Evolutionary conservation across 1,140 invertebrate species (phyloP).

Genomic region (Drosophila littoralis): DNA sequence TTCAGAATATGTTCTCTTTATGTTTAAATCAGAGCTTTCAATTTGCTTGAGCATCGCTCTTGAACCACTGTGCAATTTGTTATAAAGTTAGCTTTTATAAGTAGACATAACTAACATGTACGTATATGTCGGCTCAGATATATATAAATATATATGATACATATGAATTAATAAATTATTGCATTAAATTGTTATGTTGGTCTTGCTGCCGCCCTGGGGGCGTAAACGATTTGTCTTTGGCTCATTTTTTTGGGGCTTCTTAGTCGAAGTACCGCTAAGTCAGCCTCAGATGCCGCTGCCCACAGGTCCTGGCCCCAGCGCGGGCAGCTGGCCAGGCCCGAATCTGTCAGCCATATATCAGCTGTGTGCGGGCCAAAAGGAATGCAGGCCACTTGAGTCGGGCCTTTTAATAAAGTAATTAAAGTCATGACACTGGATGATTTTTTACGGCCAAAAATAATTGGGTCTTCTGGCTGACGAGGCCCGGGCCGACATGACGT

Average conservation of each 20-base stretch:
- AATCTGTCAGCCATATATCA: conserved; percentile 19
- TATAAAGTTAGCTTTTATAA: conserved; percentile 70
- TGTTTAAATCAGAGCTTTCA: background rate
- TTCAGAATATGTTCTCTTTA: no score
- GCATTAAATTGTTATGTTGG: conserved; percentile 68
- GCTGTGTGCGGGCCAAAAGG: conserved; percentile 29
- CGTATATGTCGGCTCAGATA: background rate
- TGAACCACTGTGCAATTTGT: conserved; percentile 55
- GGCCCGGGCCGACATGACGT: no score
- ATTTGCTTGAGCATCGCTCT: background rate
- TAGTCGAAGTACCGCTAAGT: conserved; percentile 69
- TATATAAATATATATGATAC: conserved; percentile 6
- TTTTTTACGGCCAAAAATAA: conserved; percentile 71
- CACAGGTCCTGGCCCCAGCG: conserved; percentile 5
- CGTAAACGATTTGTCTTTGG: conserved; percentile 74
- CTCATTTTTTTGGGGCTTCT: conserved; percentile 58
- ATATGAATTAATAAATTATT: conserved; percentile 46
- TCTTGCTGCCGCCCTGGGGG: conserved; percentile 31
- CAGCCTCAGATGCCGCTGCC: conserved; percentile 38
- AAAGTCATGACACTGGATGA: conserved; percentile 71
- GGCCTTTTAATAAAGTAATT: conserved; percentile 73
- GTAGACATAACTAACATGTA: background rate
- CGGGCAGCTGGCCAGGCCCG: background rate
- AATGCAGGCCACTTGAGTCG: conserved; percentile 33
- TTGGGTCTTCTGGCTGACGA: conserved; percentile 18